These are phyloP conservation scores for Drosophila pachea DNA, from an alignment of 1,140 invertebrate genomes.

Conservation along the genomic window DNA sequence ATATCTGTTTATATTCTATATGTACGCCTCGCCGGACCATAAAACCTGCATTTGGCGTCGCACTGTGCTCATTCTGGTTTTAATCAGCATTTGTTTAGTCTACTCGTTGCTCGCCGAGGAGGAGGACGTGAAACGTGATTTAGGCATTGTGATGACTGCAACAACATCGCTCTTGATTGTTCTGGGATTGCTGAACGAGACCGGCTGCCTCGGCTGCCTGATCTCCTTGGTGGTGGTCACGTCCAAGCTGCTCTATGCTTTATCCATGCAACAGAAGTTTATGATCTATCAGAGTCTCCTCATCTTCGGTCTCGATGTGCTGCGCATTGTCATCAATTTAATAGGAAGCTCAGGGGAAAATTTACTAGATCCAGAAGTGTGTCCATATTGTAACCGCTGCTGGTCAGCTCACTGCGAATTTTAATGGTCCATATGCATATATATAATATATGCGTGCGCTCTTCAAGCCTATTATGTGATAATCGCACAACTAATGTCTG, in stretches of 20 bases:
- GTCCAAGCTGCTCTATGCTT: conserved; percentile 9
- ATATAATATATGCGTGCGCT: too few species aligned
- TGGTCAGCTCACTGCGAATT: not conserved
- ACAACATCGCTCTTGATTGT: conserved; percentile 3
- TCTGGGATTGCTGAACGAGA: not conserved
- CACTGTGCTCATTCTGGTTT: not conserved
- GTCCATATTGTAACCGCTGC: too few species aligned
- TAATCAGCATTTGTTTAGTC: not conserved
- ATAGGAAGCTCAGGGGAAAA: too few species aligned
- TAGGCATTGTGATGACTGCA: not conserved
- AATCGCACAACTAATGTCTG: conserved; percentile 17
- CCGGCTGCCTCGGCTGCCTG: not conserved
- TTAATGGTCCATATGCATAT: not conserved
- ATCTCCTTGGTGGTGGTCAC: not conserved
- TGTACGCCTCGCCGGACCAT: not conserved
- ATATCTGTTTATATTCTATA: not conserved
- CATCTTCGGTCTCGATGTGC: not conserved
- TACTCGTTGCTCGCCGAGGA: not conserved
- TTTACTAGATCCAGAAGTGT: too few species aligned
- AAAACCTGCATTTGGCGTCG: not conserved
- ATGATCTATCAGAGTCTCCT: conserved; percentile 9
- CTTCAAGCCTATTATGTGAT: not conserved
- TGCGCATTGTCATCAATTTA: not conserved
- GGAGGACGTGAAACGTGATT: not conserved
- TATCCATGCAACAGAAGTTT: not conserved